Evolutionary conservation across 1,140 invertebrate genomes (phyloP).

Genomic region (Neotoxoptera formosana): DNA sequence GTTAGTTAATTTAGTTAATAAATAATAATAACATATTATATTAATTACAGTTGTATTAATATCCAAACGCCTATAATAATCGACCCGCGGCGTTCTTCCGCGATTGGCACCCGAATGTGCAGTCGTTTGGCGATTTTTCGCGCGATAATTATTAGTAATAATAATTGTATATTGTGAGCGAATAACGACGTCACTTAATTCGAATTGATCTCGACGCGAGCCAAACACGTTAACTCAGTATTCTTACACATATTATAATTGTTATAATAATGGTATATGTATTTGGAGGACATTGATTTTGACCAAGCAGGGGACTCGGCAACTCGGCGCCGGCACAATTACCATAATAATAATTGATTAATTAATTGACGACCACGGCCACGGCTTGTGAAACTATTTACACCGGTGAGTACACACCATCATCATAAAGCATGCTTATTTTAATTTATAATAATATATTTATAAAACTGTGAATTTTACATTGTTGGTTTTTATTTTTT

Average conservation of each 20-base stretch:
- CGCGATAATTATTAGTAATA: background rate
- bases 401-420: conserved; percentile 32
- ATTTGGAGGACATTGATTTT: conserved; percentile 53
- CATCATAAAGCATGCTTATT: background rate
- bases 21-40: conserved; percentile 1
- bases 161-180: background rate
- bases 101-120: background rate
- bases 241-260: conserved; percentile 12
- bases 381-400: conserved; percentile 39
- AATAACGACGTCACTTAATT: background rate
- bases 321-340: conserved; percentile 37
- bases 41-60: background rate
- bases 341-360: conserved; percentile 53
- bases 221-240: background rate
- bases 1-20: background rate
- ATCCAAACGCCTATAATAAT: background rate
- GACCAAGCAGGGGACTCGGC: conserved; percentile 30
- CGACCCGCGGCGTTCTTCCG: background rate
- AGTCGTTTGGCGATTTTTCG: background rate
- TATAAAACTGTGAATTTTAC: background rate
- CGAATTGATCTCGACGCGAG: background rate
- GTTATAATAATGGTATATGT: background rate
- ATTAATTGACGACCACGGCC: conserved; percentile 51
- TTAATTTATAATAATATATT: background rate
- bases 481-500: background rate